phyloP scores from a whole-genome alignment of 2,888 invertebrate genomes.

The Cephus rjabovi region DNA sequence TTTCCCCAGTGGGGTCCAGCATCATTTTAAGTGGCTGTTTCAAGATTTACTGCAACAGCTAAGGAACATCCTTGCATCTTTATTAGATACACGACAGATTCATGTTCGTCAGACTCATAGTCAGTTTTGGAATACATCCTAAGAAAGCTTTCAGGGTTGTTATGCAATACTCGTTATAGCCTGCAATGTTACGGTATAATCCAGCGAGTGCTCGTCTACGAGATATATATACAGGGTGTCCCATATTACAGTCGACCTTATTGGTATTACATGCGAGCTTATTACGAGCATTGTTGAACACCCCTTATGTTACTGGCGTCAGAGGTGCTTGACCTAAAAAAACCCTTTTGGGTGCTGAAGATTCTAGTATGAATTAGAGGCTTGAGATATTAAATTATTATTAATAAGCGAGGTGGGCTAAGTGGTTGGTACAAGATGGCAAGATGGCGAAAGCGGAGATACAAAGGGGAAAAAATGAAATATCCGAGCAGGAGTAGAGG shows the following conservation, averaged over 20 bases:
- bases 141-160: background rate
- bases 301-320: conserved; percentile 52
- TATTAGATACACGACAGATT: background rate
- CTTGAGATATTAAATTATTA: conserved; percentile 2
- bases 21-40: background rate
- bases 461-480: background rate
- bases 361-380: background rate
- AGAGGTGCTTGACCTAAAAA: conserved; percentile 52
- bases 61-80: background rate
- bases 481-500: background rate
- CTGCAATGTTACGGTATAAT: background rate
- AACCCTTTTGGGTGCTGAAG: background rate
- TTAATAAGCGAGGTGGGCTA: background rate
- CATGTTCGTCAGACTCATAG: background rate
- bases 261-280: background rate
- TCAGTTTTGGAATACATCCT: background rate
- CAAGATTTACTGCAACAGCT: background rate
- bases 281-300: conserved; percentile 31
- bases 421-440: background rate
- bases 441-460: background rate
- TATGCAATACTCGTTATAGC: background rate
- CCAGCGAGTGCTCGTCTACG: background rate
- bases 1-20: background rate
- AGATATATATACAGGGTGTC: background rate
- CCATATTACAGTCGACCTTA: background rate